These are phyloP conservation scores for Lacanobia oleracea DNA, from an alignment of 2,888 invertebrate species.

Conservation along the genomic window DNA sequence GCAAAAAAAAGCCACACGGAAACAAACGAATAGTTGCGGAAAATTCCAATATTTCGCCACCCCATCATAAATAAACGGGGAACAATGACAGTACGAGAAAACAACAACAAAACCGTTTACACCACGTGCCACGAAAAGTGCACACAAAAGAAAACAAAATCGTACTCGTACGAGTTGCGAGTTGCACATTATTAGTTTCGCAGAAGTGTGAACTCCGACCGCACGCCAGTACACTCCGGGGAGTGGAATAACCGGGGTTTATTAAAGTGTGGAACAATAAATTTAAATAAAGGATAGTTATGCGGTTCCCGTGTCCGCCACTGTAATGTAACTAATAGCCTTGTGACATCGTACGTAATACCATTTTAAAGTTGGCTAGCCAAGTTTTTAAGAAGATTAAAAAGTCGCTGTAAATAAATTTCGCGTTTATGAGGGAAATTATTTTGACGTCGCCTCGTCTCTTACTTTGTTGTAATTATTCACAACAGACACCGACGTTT, in stretches of 20 bases:
- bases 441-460: constrained; percentile 8
- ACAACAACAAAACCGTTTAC: constrained; percentile 69
- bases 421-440: constrained; percentile 17
- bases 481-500: background rate
- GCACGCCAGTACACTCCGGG: constrained; percentile 74
- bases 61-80: constrained; percentile 63
- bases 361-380: constrained; percentile 52
- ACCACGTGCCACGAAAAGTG: constrained; percentile 71
- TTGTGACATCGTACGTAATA: constrained; percentile 62
- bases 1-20: constrained; percentile 28
- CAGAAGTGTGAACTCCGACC: constrained; percentile 65
- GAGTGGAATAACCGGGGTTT: constrained; percentile 76
- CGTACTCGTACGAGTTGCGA: constrained; percentile 64
- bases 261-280: constrained; percentile 87
- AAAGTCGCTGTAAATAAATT: constrained; percentile 50
- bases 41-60: constrained; percentile 63
- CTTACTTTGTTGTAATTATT: background rate
- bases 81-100: constrained; percentile 62
- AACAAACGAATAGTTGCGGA: constrained; percentile 41
- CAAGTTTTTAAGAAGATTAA: constrained; percentile 53
- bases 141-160: constrained; percentile 66
- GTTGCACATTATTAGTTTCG: constrained; percentile 79
- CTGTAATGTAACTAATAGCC: constrained; percentile 79
- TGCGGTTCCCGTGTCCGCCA: constrained; percentile 84
- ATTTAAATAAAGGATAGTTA: constrained; percentile 89